Percentiles rank a stretch among this genome's conserved stretches.
These are phyloP conservation scores for Hartigia nigra DNA, from an alignment of 2,888 invertebrate genomes.

Conservation along the genomic window DNA sequence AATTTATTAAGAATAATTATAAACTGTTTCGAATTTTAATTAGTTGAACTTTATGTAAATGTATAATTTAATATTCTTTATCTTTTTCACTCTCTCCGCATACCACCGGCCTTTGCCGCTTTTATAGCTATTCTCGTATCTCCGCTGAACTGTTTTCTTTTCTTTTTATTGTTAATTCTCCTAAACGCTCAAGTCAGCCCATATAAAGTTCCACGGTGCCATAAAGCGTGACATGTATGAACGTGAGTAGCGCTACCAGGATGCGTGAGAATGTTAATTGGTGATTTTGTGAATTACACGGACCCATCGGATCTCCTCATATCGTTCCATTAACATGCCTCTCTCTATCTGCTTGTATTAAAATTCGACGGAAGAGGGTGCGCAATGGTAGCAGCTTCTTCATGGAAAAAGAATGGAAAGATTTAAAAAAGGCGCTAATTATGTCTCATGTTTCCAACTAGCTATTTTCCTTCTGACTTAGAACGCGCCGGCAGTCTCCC, in stretches of 20 bases:
- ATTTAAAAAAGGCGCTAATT: constrained; percentile 1
- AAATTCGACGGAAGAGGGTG: neutral
- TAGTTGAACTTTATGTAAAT: neutral
- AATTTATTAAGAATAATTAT: neutral
- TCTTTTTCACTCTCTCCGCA: neutral
- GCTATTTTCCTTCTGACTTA: constrained; percentile 18
- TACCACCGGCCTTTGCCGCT: neutral
- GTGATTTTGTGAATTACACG: constrained; percentile 55
- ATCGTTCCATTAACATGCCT: constrained; percentile 57
- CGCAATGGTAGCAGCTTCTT: constrained; percentile 13
- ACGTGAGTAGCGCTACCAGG: constrained; percentile 21
- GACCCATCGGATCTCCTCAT: constrained; percentile 33
- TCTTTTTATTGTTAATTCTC: neutral
- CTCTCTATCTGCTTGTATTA: neutral
- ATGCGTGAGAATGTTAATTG: constrained; percentile 55
- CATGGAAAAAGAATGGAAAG: neutral
- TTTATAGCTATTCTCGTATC: neutral
- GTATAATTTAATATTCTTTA: neutral
- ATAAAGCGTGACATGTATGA: constrained; percentile 33
- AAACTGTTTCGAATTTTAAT: neutral
- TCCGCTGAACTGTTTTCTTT: neutral
- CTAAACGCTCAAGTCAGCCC: neutral
- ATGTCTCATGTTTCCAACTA: constrained; percentile 5
- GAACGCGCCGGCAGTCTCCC: neutral
- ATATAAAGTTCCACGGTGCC: neutral